phyloP scores from a whole-genome alignment of 2,113 vertebrate species.

The Ariopsis seemanni region DNA sequence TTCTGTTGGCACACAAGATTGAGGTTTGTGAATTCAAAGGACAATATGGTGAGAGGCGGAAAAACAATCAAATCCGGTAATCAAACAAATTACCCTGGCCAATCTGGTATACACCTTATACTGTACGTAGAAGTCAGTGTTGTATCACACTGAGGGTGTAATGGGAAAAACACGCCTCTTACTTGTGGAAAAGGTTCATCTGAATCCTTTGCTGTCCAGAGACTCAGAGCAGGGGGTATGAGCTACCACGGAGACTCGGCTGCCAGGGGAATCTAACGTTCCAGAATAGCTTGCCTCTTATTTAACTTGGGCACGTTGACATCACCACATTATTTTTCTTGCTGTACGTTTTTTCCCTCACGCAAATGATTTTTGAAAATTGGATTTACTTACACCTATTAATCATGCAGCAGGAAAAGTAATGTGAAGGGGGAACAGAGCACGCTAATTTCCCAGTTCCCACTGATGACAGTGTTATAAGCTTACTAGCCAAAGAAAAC shows the following conservation, averaged over 20 bases:
- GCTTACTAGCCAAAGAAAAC: constrained; percentile 46
- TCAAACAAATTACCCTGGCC: neutral
- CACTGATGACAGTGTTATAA: constrained; percentile 46
- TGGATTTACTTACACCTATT: constrained; percentile 51
- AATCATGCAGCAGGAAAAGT: constrained; percentile 43
- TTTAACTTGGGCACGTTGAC: constrained; percentile 42
- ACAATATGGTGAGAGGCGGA: neutral
- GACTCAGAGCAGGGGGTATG: constrained; percentile 19
- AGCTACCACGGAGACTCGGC: constrained; percentile 26
- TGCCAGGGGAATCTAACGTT: constrained; percentile 22
- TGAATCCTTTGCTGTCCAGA: constrained; percentile 27
- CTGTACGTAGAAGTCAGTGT: constrained; percentile 22
- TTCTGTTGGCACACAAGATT: neutral
- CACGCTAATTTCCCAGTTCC: constrained; percentile 44
- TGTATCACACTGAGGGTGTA: neutral
- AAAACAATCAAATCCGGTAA: neutral
- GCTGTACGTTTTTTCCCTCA: constrained; percentile 41
- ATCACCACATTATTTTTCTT: constrained; percentile 38
- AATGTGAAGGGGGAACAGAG: constrained; percentile 50
- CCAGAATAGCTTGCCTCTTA: constrained; percentile 27
- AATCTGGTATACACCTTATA: constrained; percentile 40
- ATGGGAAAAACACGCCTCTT: constrained; percentile 51
- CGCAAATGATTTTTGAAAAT: constrained; percentile 44
- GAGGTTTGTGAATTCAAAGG: neutral
- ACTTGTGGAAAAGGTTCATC: constrained; percentile 4